Evolutionary conservation across 2,797 vertebrate genomes (phyloP).

Genomic region (Chaunax sp.): DNA sequence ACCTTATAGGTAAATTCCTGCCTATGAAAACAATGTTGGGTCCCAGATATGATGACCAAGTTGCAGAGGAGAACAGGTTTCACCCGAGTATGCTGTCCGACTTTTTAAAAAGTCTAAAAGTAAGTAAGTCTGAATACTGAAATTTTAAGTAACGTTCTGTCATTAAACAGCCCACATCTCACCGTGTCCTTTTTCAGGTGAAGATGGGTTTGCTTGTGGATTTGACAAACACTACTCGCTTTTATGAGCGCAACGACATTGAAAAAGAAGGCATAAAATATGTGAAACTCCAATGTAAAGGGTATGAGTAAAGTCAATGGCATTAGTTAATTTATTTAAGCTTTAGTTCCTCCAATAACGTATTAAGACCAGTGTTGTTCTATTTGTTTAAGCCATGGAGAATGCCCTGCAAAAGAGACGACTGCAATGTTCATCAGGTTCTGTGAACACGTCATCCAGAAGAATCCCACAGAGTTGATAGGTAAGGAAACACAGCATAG

Average conservation of each 20-base stretch:
- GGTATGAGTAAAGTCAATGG: constrained; percentile 80
- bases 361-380: background rate
- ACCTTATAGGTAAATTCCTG: constrained; percentile 92
- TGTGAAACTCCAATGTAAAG: constrained; percentile 96
- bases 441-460: constrained; percentile 92
- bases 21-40: constrained; percentile 99
- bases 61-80: constrained; percentile 96
- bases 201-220: constrained; percentile 98
- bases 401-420: constrained; percentile 91
- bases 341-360: background rate
- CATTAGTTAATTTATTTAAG: background rate
- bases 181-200: constrained; percentile 80
- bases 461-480: constrained; percentile 94
- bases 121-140: constrained; percentile 66
- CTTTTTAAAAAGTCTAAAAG: constrained; percentile 97
- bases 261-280: constrained; percentile 96
- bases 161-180: background rate
- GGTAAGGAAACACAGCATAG: constrained; percentile 80
- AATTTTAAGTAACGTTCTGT: background rate
- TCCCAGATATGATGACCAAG: constrained; percentile 95
- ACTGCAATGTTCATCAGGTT: constrained; percentile 91
- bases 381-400: constrained; percentile 87
- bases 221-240: constrained; percentile 95
- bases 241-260: constrained; percentile 95
- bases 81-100: constrained; percentile 97